Base-by-base conservation (phyloP, 2,797 vertebrate species). In the Kryptolebias ocellatus region DNA sequence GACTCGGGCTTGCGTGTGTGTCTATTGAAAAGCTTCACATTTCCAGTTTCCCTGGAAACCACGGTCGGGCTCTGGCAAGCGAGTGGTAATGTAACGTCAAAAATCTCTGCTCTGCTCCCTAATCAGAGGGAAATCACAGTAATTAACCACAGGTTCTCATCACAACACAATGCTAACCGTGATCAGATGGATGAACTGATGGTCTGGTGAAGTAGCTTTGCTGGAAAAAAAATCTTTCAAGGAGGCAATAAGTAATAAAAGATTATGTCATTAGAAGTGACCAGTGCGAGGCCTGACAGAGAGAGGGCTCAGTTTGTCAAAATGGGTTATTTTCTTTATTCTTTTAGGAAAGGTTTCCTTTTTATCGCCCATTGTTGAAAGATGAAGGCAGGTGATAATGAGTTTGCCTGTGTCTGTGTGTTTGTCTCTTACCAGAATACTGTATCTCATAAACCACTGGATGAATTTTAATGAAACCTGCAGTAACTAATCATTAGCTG, bases 1-100 rank as follows among this genome's bases (percentile, higher is more conserved):
- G 90, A 89, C 90, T 83, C 87, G 81, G 90, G 79, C 90, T 39
- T 39, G 37, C 12, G 37, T 39, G 37, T 93, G 85, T 82, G 90
- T 93, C 88, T 91, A 75, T 85, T 88, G 87, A 92, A 93, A 92
- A 93, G 93, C 90, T 92, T 93, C 93, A 92, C 90, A 92, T 91
- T 92, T 90, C 92, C 89, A 92, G 94, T 95, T 94, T 94, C 94
- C 94, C 90, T 94, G 94, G 94, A 94, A 95, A 95, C 94, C 91
- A 93, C 83, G 60, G 80, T 89, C 76, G 83, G 80, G 76, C 76
- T 89, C 91, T 92, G 92, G 88, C 92, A 90, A 61, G 87, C 72
- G 91, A 93, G 89, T 89, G 89, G 88, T 92, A 92, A 92, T 87
- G 90, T 89, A 85, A 92, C 76, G 85, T 89, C 87, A 92, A 89